These are phyloP conservation scores for Coremacera marginata DNA, from an alignment of 2,888 invertebrate genomes.

Conservation along the genomic window DNA sequence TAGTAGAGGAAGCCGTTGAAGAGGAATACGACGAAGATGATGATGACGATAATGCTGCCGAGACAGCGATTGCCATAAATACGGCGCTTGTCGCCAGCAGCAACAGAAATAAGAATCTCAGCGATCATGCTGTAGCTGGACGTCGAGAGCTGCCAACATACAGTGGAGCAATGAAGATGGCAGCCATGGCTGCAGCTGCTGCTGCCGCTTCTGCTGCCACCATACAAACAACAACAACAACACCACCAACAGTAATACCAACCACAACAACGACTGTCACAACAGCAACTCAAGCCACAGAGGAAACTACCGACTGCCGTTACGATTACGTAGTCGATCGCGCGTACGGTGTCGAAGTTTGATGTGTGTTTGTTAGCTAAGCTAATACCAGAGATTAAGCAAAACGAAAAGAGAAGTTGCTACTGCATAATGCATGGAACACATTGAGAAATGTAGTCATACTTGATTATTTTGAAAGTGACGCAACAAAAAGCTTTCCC, in stretches of 20 bases:
- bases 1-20: slow-evolving; percentile 51
- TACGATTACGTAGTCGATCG: slow-evolving; percentile 88
- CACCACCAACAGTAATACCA: slow-evolving; percentile 38
- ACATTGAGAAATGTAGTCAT: no score
- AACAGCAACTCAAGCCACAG: slow-evolving; percentile 5
- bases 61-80: slow-evolving; percentile 65
- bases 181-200: slow-evolving; percentile 41
- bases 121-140: slow-evolving; percentile 52
- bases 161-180: slow-evolving; percentile 45
- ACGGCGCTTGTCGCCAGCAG: slow-evolving; percentile 67
- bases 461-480: no score
- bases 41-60: slow-evolving; percentile 58
- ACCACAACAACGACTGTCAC: slow-evolving; percentile 40
- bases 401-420: no score
- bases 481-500: no score
- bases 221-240: slow-evolving; percentile 40
- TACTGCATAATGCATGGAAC: no score
- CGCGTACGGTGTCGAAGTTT: slow-evolving; percentile 87
- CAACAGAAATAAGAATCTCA: slow-evolving; percentile 68
- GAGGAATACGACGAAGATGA: slow-evolving; percentile 60
- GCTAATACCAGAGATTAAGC: background rate
- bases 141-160: slow-evolving; percentile 47
- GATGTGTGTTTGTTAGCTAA: slow-evolving; percentile 56
- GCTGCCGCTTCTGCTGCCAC: slow-evolving; percentile 43
- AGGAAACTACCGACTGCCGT: slow-evolving; percentile 64